A percentile compares a stretch with the other conserved stretches of the same genome.
Evolutionary conservation across 2,113 vertebrate species (phyloP).

Genomic region (Mirounga angustirostris): DNA sequence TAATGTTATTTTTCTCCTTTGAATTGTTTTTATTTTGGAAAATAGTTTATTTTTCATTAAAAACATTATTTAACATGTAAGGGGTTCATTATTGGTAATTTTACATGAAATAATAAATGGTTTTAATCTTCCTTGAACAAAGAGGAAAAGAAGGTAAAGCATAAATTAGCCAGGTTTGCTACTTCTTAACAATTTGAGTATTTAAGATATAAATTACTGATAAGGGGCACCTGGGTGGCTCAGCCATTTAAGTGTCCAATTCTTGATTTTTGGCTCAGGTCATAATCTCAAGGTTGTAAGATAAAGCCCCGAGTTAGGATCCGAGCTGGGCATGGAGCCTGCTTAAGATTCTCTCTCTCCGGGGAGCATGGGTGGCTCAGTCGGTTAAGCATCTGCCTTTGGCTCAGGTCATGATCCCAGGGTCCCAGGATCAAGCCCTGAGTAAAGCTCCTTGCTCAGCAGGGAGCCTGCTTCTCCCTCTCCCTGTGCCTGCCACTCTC

Average conservation of each 20-base stretch:
- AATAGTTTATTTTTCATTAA: neutral
- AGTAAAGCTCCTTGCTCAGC: too few species aligned
- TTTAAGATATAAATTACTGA: constrained; percentile 9
- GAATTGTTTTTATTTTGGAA: constrained; percentile 35
- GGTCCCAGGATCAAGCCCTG: too few species aligned
- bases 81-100: neutral
- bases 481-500: too few species aligned
- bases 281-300: neutral
- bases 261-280: neutral
- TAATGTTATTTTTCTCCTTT: neutral
- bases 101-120: constrained; percentile 30
- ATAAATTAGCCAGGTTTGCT: neutral
- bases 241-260: neutral
- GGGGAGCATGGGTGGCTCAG: too few species aligned
- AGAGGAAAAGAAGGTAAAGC: constrained; percentile 15
- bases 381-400: too few species aligned
- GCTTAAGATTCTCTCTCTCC: neutral
- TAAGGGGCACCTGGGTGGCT: neutral
- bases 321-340: neutral
- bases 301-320: neutral
- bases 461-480: too few species aligned
- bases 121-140: neutral
- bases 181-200: neutral
- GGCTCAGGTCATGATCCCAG: too few species aligned
- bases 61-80: neutral